A percentile compares a stretch with the other conserved stretches of the same genome.
Evolutionary conservation across 2,888 invertebrate genomes (phyloP).

Genomic region (Drosophila austrosaltans): DNA sequence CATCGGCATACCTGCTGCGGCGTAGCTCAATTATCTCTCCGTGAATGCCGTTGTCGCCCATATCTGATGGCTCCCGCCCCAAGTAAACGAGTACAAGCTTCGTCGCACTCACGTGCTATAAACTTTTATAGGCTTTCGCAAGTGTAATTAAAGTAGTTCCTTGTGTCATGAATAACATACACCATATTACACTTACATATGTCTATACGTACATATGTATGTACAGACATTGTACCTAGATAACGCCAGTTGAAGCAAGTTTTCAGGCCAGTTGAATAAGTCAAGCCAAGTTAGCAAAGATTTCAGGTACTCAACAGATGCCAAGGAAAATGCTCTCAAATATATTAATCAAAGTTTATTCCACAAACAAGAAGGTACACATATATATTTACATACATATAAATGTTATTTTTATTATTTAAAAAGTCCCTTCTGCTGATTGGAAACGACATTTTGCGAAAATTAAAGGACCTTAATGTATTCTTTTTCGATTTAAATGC

Average conservation of each 20-base stretch:
- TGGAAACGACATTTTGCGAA: not conserved
- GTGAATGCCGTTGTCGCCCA: slow-evolving; percentile 16
- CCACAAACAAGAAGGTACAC: not conserved
- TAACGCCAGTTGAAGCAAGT: slow-evolving; percentile 9
- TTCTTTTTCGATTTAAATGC: not conserved
- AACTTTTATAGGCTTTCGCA: slow-evolving; percentile 34
- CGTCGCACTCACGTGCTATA: slow-evolving; percentile 35
- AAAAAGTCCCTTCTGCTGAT: not conserved
- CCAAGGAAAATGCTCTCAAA: slow-evolving; percentile 5
- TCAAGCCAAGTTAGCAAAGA: slow-evolving; percentile 11
- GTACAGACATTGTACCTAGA: not conserved
- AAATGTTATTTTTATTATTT: not conserved
- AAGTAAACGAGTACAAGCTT: slow-evolving; percentile 8
- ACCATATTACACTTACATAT: slow-evolving; percentile 13
- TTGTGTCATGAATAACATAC: slow-evolving; percentile 24
- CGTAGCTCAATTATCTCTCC: slow-evolving; percentile 30
- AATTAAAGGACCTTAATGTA: not conserved
- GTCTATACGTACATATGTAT: not conserved
- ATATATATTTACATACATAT: not conserved
- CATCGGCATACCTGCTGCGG: slow-evolving; percentile 26
- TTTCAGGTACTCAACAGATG: slow-evolving; percentile 18
- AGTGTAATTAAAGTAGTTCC: slow-evolving; percentile 32
- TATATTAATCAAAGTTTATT: slow-evolving; percentile 16
- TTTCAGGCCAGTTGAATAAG: slow-evolving; percentile 17
- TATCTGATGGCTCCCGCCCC: slow-evolving; percentile 13